Conservation (phyloP, 2,888 invertebrate species). For the Aphodius sticticus region DNA sequence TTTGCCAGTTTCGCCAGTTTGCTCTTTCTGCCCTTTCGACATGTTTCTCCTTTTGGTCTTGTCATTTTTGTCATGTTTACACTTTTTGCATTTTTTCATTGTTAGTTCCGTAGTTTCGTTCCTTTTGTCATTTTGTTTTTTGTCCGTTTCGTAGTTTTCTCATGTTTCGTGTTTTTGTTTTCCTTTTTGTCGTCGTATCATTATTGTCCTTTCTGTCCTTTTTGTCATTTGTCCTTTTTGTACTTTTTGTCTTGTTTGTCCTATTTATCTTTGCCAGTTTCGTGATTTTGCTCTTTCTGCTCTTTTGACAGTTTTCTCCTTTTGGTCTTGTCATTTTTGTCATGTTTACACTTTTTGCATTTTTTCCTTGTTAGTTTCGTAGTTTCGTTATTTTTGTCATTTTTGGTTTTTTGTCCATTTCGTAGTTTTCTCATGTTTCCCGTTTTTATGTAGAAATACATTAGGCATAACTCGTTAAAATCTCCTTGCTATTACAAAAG, state of each 20-base stretch:
- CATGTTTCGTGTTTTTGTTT: neutral
- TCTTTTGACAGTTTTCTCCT: neutral
- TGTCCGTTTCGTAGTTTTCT: neutral
- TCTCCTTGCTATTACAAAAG: too few relatives aligned
- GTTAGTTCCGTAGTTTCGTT: too few relatives aligned
- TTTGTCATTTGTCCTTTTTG: neutral
- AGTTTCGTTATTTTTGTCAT: too few relatives aligned
- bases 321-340: neutral
- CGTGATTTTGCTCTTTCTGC: too few relatives aligned
- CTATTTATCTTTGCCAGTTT: too few relatives aligned
- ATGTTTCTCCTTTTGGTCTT: neutral
- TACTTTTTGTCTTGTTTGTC: neutral
- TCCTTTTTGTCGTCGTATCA: neutral
- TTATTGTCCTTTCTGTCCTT: neutral
- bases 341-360: neutral
- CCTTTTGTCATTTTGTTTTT: neutral
- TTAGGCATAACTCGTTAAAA: too few relatives aligned
- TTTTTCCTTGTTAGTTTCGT: neutral
- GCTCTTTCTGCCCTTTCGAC: neutral
- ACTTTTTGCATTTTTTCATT: too few relatives aligned
- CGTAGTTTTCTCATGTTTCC: too few relatives aligned
- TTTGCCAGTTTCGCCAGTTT: neutral
- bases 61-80: too few relatives aligned
- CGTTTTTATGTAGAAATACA: too few relatives aligned
- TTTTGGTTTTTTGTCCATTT: neutral